phyloP scores from a whole-genome alignment of 2,888 invertebrate genomes.

The Meteorus colon region DNA sequence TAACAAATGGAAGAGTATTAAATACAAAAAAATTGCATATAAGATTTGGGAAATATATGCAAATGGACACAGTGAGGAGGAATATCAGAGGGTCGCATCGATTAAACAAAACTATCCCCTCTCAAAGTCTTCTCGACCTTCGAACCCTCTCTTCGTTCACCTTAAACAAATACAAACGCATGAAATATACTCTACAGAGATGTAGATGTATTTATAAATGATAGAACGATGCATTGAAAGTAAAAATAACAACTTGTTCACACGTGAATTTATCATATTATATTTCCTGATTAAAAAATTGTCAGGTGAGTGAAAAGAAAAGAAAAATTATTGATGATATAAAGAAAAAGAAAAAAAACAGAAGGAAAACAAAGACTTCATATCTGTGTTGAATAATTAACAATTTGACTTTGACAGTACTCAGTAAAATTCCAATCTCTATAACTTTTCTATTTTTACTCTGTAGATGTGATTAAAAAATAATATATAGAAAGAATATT shows the following conservation, averaged over 20 bases:
- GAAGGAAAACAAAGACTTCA: too few relatives aligned
- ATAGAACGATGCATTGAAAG: background rate
- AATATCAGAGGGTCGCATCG: constrained; percentile 64
- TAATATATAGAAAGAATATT: too few relatives aligned
- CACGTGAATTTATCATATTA: background rate
- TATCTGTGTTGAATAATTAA: too few relatives aligned
- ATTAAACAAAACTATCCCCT: constrained; percentile 69
- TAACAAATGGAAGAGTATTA: background rate
- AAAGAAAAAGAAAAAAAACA: too few relatives aligned
- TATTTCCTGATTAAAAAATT: background rate
- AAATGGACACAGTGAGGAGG: constrained; percentile 59
- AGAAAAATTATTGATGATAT: too few relatives aligned
- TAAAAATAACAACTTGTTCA: background rate
- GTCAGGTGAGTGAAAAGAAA: background rate
- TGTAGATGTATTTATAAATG: constrained; percentile 9
- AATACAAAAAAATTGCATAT: too few relatives aligned
- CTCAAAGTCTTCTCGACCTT: constrained; percentile 49
- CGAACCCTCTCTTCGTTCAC: constrained; percentile 53
- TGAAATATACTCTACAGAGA: background rate
- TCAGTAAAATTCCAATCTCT: too few relatives aligned
- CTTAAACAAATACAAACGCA: constrained; percentile 44
- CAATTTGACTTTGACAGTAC: too few relatives aligned
- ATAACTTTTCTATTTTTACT: too few relatives aligned
- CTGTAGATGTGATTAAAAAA: too few relatives aligned
- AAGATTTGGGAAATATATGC: background rate